Evolutionary conservation across 1,140 invertebrate species (phyloP).

Genomic region (Sarcophaga bullata): DNA sequence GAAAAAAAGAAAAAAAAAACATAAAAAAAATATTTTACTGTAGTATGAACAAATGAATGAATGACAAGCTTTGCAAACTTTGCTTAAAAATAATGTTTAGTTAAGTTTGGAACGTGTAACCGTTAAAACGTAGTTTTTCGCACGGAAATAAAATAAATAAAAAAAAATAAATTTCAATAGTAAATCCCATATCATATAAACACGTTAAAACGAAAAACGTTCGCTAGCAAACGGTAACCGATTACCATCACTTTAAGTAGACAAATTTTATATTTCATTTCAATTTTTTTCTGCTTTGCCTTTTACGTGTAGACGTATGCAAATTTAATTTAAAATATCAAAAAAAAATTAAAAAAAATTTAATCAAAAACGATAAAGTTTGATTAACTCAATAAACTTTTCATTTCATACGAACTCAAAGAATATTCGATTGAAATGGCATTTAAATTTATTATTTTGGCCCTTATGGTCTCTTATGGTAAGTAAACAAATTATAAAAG

Average conservation of each 20-base stretch:
- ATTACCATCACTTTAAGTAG: background rate
- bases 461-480: constrained; percentile 32
- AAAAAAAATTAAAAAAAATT: constrained; percentile 28
- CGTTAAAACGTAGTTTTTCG: constrained; percentile 59
- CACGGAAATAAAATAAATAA: constrained; percentile 29
- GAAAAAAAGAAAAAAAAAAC: background rate
- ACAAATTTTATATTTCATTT: too few species aligned
- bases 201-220: background rate
- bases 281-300: background rate
- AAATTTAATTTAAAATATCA: constrained; percentile 12
- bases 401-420: background rate
- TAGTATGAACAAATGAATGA: constrained; percentile 11
- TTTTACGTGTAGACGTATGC: constrained; percentile 26
- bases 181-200: background rate
- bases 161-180: background rate
- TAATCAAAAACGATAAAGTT: background rate
- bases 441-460: constrained; percentile 28
- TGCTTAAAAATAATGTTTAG: constrained; percentile 48
- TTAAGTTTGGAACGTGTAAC: constrained; percentile 64
- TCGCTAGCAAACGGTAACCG: constrained; percentile 3
- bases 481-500: background rate
- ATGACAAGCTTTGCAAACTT: constrained; percentile 60
- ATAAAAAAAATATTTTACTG: background rate
- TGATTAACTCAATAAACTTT: background rate
- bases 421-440: background rate